Conservation (phyloP, 2,888 invertebrate genomes). For the Amphipoea oculea region DNA sequence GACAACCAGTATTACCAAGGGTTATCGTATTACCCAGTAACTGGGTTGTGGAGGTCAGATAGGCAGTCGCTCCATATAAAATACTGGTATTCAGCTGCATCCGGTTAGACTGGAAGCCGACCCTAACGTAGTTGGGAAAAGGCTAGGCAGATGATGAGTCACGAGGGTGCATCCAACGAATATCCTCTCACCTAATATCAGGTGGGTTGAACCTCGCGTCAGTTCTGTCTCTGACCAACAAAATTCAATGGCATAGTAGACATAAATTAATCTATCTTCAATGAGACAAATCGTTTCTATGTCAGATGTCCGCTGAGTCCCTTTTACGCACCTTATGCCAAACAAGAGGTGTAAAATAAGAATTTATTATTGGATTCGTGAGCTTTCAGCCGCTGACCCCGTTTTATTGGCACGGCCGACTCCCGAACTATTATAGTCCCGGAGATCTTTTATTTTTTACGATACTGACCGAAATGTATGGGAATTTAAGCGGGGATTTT, state of each 20-base stretch:
- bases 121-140: no score
- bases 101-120: no score
- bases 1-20: no score
- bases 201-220: no score
- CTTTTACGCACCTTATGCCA: conserved; percentile 46
- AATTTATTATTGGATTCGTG: conserved; percentile 81
- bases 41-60: no score
- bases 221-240: background rate
- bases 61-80: no score
- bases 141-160: no score
- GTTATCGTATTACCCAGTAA: no score
- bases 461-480: conserved; percentile 25
- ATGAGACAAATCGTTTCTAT: conserved; percentile 40
- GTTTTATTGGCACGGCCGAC: conserved; percentile 74
- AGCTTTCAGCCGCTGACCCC: conserved; percentile 73
- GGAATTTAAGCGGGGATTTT: conserved; percentile 9
- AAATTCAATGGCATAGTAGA: background rate
- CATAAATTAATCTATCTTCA: conserved; percentile 19
- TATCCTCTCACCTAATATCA: background rate
- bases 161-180: no score
- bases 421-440: conserved; percentile 43
- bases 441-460: conserved; percentile 44
- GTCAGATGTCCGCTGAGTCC: conserved; percentile 38
- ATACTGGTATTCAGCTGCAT: no score
- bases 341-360: conserved; percentile 77